Conservation (phyloP, 1,140 invertebrate genomes). For the Zaprionus lachaisei region DNA sequence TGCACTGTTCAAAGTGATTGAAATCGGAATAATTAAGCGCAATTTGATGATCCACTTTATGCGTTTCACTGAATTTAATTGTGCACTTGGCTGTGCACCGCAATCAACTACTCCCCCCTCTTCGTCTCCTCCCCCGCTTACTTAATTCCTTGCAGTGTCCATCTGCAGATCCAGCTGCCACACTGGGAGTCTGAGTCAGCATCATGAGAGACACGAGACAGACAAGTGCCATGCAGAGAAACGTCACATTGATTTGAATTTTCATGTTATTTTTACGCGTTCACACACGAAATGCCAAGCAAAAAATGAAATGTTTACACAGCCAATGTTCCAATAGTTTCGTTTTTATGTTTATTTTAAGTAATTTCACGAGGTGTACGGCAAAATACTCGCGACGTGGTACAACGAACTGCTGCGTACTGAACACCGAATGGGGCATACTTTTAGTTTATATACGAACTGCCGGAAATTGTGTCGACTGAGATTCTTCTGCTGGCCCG, state of each 20-base stretch:
- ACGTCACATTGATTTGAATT: conserved; percentile 73
- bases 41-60: conserved; percentile 7
- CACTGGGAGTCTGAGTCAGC: conserved; percentile 62
- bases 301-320: conserved; percentile 18
- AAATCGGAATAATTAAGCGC: conserved; percentile 20
- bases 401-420: conserved; percentile 46
- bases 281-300: conserved; percentile 30
- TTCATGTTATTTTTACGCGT: conserved; percentile 60
- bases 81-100: not conserved
- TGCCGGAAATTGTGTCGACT: conserved; percentile 76
- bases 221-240: conserved; percentile 59
- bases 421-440: conserved; percentile 50
- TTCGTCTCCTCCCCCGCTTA: conserved; percentile 30
- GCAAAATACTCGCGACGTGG: conserved; percentile 41
- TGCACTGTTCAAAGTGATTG: conserved; percentile 9
- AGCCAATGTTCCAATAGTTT: conserved; percentile 58
- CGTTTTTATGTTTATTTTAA: conserved; percentile 65
- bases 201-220: conserved; percentile 70
- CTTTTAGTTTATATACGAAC: conserved; percentile 75
- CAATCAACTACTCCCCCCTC: not conserved
- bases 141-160: conserved; percentile 70
- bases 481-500: conserved; percentile 25
- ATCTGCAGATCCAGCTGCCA: conserved; percentile 42
- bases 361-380: conserved; percentile 53
- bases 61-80: conserved; percentile 21